Conservation (phyloP, 2,113 vertebrate genomes). For the Cynopterus brachyotis region DNA sequence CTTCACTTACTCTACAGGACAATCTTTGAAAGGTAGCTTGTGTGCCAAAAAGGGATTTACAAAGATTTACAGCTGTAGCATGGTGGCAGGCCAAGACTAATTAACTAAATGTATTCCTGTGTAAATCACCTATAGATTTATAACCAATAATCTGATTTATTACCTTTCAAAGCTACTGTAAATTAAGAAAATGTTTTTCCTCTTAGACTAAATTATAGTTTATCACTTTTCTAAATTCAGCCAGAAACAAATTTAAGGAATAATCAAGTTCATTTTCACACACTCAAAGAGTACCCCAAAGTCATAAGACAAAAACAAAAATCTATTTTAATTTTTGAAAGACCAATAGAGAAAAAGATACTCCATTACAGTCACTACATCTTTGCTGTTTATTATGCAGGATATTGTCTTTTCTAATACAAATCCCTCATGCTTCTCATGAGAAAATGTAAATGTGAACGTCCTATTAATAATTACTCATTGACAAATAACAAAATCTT, state of each 20-base stretch:
- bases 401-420: background rate
- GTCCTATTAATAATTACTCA: background rate
- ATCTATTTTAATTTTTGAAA: constrained; percentile 18
- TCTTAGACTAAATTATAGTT: background rate
- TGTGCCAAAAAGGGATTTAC: constrained; percentile 24
- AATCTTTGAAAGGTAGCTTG: constrained; percentile 19
- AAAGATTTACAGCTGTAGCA: background rate
- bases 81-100: background rate
- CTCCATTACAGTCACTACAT: background rate
- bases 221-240: background rate
- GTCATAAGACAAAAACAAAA: background rate
- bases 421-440: constrained; percentile 16
- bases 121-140: constrained; percentile 15
- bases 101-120: constrained; percentile 4
- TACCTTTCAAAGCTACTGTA: constrained; percentile 16
- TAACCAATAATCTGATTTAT: background rate
- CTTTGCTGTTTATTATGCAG: background rate
- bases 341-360: background rate
- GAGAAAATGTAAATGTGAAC: background rate
- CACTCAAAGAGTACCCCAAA: background rate
- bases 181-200: background rate
- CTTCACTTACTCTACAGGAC: background rate
- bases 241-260: constrained; percentile 14
- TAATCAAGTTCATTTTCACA: background rate
- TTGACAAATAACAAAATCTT: background rate